Percentiles rank a stretch among this genome's conserved stretches.
phyloP scores from a whole-genome alignment of 2,888 invertebrate species.

The Troides helena region DNA sequence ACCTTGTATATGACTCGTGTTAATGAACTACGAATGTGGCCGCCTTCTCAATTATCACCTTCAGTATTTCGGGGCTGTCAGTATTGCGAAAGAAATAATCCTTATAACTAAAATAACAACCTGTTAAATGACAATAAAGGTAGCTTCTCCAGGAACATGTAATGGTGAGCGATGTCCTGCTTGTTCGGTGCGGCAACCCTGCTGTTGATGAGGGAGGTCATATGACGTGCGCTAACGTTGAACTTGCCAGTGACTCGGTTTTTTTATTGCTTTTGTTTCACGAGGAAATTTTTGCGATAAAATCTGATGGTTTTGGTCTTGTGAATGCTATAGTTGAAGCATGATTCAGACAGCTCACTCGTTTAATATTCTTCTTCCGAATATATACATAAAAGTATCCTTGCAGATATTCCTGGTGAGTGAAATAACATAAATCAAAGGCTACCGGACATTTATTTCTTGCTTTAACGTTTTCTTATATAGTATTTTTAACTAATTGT shows the following conservation, averaged over 20 bases:
- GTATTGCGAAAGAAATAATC: not conserved
- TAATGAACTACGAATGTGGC: conserved; percentile 50
- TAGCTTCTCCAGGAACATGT: too few relatives aligned
- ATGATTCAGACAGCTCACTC: not conserved
- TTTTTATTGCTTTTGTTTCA: not conserved
- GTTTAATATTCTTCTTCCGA: not conserved
- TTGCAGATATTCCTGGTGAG: not conserved
- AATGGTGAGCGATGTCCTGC: not conserved
- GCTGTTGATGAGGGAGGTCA: not conserved
- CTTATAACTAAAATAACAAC: too few relatives aligned
- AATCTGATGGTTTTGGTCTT: not conserved
- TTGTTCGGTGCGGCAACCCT: not conserved
- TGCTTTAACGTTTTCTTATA: too few relatives aligned
- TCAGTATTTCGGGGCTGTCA: conserved; percentile 6
- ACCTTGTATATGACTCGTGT: conserved; percentile 52
- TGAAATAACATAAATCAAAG: not conserved
- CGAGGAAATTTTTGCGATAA: not conserved
- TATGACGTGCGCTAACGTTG: not conserved
- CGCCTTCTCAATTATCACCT: conserved; percentile 54
- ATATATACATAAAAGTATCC: not conserved
- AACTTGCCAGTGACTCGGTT: not conserved
- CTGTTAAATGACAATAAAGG: too few relatives aligned
- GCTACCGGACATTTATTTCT: not conserved
- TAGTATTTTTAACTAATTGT: too few relatives aligned
- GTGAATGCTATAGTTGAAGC: not conserved